Evolutionary conservation across 2,888 invertebrate genomes (phyloP), one percentile per base, ranked within the genome.

Genomic region (Zhuqinia jingwanae): DNA sequence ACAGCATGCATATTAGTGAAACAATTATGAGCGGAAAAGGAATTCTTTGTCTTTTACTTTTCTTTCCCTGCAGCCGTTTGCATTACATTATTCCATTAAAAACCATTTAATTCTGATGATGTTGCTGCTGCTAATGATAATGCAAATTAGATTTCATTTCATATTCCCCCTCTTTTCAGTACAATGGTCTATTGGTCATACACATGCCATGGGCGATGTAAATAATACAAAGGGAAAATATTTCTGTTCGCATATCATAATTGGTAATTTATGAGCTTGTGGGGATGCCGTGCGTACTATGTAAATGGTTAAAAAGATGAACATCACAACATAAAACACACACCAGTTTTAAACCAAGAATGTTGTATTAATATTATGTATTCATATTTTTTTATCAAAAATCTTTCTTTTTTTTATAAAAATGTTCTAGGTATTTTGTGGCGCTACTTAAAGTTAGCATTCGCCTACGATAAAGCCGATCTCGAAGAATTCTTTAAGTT

Each of bases 391-490:
- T 8, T 36, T 36, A 36, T 36, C 22, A 75, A 36, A 36, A 36
- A 36, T 36, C 3, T 36, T 8, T 36, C 36, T 36, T 36, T 36
- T 36, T 3, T 36, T 36, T 36, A 6, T 36, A 6, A 8, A 36
- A 36, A 36, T 36, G n/a, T 53, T 53, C 17, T 53, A 90, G 91
- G 91, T 76, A 84, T 91, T 36, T 79, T 91, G 45, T 91, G 91
- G 91, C 90, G 91, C 47, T 91, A 89, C 88, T 87, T 91, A 45
- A 91, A 91, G 84, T 88, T 91, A 76, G 90, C 91, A 30, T 91
- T 91, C 73, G 90, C 91, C 25, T 91, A 91, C 81, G 91, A 91
- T 60, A 88, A 86, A 47, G 90, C 91, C 11, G 91, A 91, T 88
- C 88, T 91, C 58, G 88, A 90, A 60, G 91, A 91, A 89, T 91